A percentile compares a stretch with the other conserved stretches of the same genome.
phyloP scores from a whole-genome alignment of 2,113 vertebrate species.

The Mirounga angustirostris region DNA sequence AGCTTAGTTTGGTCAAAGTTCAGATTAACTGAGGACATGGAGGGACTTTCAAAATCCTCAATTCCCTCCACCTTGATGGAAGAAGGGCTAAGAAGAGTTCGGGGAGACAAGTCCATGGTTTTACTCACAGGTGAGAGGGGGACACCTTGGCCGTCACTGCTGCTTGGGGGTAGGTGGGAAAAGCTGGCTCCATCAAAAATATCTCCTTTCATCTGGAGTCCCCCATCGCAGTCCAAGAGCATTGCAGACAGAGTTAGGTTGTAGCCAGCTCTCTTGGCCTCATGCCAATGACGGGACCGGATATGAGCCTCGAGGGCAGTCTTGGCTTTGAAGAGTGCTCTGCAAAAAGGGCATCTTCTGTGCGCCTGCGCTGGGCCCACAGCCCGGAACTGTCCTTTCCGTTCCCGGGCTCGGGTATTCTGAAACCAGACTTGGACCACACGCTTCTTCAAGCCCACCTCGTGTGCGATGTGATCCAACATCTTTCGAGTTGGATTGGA shows the following conservation, averaged over 20 bases:
- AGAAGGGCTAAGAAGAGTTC: conserved; percentile 96
- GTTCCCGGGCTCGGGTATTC: conserved; percentile 97
- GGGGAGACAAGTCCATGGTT: conserved; percentile 96
- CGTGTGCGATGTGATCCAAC: conserved; percentile 99
- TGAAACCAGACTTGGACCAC: conserved; percentile 99
- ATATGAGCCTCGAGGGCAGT: conserved; percentile 99
- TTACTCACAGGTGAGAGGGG: conserved; percentile 97
- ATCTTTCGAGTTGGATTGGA: conserved; percentile 99
- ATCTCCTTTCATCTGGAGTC: conserved; percentile 96
- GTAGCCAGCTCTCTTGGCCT: conserved; percentile 98
- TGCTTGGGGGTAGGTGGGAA: conserved; percentile 91
- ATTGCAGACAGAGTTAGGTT: conserved; percentile 95
- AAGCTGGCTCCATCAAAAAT: conserved; percentile 93
- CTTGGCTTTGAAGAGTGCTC: conserved; percentile 99
- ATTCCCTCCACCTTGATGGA: conserved; percentile 99
- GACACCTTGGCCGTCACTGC: conserved; percentile 94
- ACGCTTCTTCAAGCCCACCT: conserved; percentile 98
- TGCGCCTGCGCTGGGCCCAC: conserved; percentile 98
- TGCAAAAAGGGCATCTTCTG: conserved; percentile 97
- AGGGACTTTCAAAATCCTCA: conserved; percentile 97
- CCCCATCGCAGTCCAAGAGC: conserved; percentile 95
- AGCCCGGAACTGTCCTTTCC: conserved; percentile 98
- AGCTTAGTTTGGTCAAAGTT: conserved; percentile 97
- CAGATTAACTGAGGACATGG: conserved; percentile 96
- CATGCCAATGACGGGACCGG: conserved; percentile 99